phyloP scores from a whole-genome alignment of 2,888 invertebrate genomes.

The Agrochola macilenta region DNA sequence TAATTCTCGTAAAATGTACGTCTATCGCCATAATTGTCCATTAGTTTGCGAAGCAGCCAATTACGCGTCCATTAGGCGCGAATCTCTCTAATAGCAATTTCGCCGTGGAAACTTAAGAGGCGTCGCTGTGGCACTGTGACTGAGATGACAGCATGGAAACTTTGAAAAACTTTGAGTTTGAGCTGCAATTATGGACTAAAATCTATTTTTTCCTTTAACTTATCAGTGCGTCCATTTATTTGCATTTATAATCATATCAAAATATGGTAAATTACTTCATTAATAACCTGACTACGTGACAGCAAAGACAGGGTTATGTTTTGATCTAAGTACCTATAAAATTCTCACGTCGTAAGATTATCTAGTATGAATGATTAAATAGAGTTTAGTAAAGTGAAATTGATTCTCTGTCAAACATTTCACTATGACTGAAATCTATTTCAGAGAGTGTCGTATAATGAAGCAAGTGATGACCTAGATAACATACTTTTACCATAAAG shows the following conservation, averaged over 20 bases:
- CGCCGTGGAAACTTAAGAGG: conserved; percentile 78
- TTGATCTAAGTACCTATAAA: background rate
- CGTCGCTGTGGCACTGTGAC: conserved; percentile 43
- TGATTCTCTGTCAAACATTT: conserved; percentile 32
- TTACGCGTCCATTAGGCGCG: conserved; percentile 88
- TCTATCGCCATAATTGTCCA: conserved; percentile 87
- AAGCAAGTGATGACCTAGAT: conserved; percentile 73
- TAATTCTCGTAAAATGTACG: conserved; percentile 79
- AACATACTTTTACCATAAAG: conserved; percentile 52
- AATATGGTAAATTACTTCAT: background rate
- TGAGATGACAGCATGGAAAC: conserved; percentile 42
- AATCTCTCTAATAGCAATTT: conserved; percentile 89
- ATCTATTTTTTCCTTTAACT: background rate
- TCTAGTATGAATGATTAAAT: background rate
- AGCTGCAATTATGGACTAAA: background rate
- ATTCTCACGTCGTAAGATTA: background rate
- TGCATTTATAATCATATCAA: background rate
- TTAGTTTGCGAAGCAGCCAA: conserved; percentile 89
- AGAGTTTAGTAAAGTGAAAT: background rate
- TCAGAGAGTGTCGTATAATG: conserved; percentile 70
- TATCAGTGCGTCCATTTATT: background rate
- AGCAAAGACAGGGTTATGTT: background rate
- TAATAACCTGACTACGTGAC: background rate
- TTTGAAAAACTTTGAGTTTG: background rate
- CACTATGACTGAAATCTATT: conserved; percentile 47